phyloP scores from a whole-genome alignment of 2,113 vertebrate genomes.

The Callipepla squamata region DNA sequence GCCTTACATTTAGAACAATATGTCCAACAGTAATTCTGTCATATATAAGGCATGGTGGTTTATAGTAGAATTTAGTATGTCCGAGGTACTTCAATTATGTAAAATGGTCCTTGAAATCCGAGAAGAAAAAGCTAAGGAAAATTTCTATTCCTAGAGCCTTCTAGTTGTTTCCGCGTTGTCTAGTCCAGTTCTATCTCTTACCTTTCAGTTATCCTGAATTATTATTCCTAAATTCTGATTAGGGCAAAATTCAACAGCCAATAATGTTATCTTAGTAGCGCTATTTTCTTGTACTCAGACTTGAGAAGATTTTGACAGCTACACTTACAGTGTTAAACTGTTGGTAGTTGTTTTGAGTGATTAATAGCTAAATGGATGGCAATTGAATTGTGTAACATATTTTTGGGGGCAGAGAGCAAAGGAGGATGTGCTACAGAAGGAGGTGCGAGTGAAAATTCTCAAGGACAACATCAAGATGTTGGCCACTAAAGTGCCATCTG shows the following conservation, averaged over 20 bases:
- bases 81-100: not conserved
- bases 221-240: not conserved
- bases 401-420: conserved; percentile 87
- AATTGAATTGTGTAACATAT: accelerated
- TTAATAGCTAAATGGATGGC: not conserved
- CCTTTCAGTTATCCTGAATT: not conserved
- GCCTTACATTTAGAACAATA: not conserved
- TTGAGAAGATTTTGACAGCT: not conserved
- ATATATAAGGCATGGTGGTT: too few relatives aligned
- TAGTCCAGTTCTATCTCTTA: not conserved
- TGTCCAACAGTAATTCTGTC: not conserved
- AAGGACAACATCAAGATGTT: conserved; percentile 94
- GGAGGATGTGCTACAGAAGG: conserved; percentile 98
- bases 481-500: conserved; percentile 82
- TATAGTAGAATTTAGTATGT: too few relatives aligned
- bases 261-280: not conserved
- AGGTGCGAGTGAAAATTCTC: conserved; percentile 97
- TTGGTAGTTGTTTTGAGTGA: not conserved
- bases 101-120: not conserved
- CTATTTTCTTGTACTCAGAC: not conserved
- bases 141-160: not conserved
- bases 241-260: not conserved
- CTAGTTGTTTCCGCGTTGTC: not conserved
- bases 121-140: not conserved
- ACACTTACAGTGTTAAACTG: not conserved